Percentiles rank a stretch among this genome's conserved stretches.
Evolutionary conservation across 2,888 invertebrate genomes (phyloP).

Genomic region (Mechanitis mazaeus): DNA sequence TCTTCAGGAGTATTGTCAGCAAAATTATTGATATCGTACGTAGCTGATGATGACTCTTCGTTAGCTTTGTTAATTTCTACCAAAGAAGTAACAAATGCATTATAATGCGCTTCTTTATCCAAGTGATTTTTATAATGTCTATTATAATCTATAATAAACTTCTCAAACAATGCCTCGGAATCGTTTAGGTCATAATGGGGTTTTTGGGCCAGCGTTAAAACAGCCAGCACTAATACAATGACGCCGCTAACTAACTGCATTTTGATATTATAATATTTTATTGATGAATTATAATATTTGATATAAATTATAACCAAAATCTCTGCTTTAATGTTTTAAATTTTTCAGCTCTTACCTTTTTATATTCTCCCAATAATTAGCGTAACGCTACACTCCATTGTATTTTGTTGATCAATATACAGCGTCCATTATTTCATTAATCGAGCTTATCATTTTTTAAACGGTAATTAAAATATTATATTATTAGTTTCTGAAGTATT

Average conservation of each 20-base stretch:
- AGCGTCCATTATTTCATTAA: too few relatives aligned
- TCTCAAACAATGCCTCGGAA: conserved; percentile 35
- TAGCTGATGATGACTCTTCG: conserved; percentile 21
- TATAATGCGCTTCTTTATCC: conserved; percentile 38
- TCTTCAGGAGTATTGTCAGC: conserved; percentile 43
- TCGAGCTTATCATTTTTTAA: too few relatives aligned
- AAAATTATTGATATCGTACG: conserved; percentile 40
- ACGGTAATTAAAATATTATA: too few relatives aligned
- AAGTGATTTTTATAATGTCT: conserved; percentile 39
- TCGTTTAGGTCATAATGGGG: conserved; percentile 35
- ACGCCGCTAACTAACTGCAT: conserved; percentile 7
- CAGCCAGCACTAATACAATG: conserved; percentile 5
- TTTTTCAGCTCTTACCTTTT: too few relatives aligned
- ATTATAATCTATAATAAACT: conserved; percentile 37
- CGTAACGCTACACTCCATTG: too few relatives aligned
- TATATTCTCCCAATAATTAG: too few relatives aligned
- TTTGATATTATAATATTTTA: not conserved
- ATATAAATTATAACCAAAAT: too few relatives aligned
- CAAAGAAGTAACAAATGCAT: conserved; percentile 37
- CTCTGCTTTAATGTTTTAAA: too few relatives aligned
- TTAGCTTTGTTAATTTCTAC: conserved; percentile 35
- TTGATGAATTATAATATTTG: too few relatives aligned
- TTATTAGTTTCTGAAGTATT: too few relatives aligned
- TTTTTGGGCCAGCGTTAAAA: conserved; percentile 29
- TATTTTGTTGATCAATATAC: too few relatives aligned